Evolutionary conservation across 2,113 vertebrate species (phyloP).

Genomic region (Syrmaticus mikado): DNA sequence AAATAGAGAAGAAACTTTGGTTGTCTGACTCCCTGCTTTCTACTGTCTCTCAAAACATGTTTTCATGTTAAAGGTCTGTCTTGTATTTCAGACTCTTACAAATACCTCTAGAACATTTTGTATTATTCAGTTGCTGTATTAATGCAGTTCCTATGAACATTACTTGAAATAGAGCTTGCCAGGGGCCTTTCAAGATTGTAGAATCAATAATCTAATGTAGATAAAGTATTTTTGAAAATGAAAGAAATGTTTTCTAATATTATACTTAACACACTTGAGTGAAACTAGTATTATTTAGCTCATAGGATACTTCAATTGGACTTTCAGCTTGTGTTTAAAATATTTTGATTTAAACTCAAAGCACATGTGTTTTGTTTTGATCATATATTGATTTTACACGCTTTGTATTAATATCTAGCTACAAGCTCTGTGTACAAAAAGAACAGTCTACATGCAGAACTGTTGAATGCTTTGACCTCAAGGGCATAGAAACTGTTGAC

Average conservation of each 20-base stretch:
- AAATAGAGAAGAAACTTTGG: not conserved
- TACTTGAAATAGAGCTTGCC: not conserved
- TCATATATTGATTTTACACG: conserved; percentile 28
- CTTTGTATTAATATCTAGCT: conserved; percentile 21
- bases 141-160: not conserved
- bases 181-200: not conserved
- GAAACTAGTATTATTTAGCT: not conserved
- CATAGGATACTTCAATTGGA: not conserved
- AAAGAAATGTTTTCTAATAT: not conserved
- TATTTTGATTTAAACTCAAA: not conserved
- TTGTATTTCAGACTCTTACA: conserved; percentile 35
- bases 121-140: not conserved
- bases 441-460: conserved; percentile 62
- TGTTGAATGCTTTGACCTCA: conserved; percentile 74
- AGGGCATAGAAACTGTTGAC: conserved; percentile 76
- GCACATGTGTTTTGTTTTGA: not conserved
- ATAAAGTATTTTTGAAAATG: not conserved
- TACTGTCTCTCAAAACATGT: not conserved
- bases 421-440: conserved; percentile 46
- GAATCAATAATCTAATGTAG: not conserved
- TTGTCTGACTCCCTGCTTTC: not conserved
- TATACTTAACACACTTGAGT: not conserved
- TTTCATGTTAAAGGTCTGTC: conserved; percentile 38
- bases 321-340: not conserved
- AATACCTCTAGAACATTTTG: not conserved